Conservation (phyloP, 2,113 vertebrate species). For the Vulpes lagopus region DNA sequence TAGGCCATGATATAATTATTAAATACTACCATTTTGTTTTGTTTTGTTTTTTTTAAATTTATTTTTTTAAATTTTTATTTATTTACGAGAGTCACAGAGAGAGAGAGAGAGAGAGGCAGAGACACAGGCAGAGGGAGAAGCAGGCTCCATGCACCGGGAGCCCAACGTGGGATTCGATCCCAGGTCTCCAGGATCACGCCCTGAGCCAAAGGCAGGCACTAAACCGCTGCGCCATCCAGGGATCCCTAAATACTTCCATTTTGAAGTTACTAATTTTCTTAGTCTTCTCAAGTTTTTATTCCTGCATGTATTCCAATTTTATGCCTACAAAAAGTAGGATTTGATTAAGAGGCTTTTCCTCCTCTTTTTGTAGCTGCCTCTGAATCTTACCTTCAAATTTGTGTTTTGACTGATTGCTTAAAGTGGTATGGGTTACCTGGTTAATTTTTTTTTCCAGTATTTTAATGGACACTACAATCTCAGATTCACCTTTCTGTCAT, state of each 20-base stretch:
- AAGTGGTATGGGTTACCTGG: neutral
- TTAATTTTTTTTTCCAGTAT: neutral
- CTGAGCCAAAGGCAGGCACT: too few species aligned
- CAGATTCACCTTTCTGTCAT: neutral
- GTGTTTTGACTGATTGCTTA: slow-evolving; percentile 15
- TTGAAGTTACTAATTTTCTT: neutral
- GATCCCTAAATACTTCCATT: neutral
- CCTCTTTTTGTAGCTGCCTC: neutral
- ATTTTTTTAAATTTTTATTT: too few species aligned
- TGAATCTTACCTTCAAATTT: neutral
- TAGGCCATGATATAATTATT: neutral
- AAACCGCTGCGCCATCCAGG: too few species aligned
- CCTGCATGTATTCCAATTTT: neutral
- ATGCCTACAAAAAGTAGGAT: neutral
- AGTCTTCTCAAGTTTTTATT: slow-evolving; percentile 22
- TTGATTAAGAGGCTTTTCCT: neutral
- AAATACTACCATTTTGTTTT: neutral
- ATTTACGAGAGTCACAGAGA: too few species aligned
- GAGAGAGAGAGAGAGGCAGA: too few species aligned
- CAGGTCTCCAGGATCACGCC: too few species aligned
- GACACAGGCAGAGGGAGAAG: too few species aligned
- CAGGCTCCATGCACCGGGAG: too few species aligned
- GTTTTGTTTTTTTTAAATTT: too few species aligned
- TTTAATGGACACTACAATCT: neutral
- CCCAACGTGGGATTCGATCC: too few species aligned